Conservation (phyloP, 2,888 invertebrate species). For the Gnatocerus cornutus region DNA sequence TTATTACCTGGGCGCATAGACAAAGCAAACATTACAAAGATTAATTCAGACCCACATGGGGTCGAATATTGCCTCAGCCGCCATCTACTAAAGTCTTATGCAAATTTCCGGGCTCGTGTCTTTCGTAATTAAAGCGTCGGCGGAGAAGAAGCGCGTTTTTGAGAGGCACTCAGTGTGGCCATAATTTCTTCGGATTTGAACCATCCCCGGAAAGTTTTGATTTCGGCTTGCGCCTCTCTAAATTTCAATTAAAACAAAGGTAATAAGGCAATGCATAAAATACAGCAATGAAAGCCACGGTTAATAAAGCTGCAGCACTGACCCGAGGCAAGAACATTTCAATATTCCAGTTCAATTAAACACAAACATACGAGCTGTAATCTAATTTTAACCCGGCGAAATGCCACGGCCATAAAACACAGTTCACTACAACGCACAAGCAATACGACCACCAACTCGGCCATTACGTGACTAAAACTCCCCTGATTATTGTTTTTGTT, state of each 20-base stretch:
- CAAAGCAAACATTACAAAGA: constrained; percentile 38
- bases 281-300: constrained; percentile 51
- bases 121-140: constrained; percentile 33
- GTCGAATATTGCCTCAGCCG: constrained; percentile 38
- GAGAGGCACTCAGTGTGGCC: neutral
- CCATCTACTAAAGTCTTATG: constrained; percentile 34
- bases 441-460: constrained; percentile 32
- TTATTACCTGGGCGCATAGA: constrained; percentile 35
- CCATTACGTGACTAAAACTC: constrained; percentile 44
- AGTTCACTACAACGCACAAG: constrained; percentile 42
- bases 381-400: constrained; percentile 53
- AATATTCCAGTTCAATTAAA: constrained; percentile 55
- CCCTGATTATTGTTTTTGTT: constrained; percentile 50
- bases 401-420: constrained; percentile 52
- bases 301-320: constrained; percentile 52
- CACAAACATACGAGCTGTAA: constrained; percentile 53
- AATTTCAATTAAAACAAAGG: constrained; percentile 51
- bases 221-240: constrained; percentile 23
- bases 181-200: no score
- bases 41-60: constrained; percentile 40
- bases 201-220: neutral
- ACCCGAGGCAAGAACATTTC: constrained; percentile 54
- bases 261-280: constrained; percentile 52
- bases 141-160: neutral
- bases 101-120: constrained; percentile 33